Conservation (phyloP, 1,140 invertebrate species). For the Euschistus heros region DNA sequence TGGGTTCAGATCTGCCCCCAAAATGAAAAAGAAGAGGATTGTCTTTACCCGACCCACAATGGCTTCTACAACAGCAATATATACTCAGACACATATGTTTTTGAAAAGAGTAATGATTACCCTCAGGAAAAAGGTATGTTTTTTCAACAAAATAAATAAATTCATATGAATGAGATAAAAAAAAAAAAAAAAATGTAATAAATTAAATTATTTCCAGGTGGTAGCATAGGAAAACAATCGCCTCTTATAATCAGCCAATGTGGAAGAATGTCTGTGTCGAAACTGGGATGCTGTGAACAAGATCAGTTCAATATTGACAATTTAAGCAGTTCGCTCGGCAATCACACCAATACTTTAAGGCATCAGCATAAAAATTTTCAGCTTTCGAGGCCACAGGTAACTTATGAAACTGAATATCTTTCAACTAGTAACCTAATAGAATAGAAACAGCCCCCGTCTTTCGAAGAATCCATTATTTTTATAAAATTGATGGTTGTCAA, state of each 20-base stretch:
- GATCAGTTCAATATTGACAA: slow-evolving; percentile 11
- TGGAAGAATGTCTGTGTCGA: slow-evolving; percentile 30
- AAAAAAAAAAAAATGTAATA: background rate
- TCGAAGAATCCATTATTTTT: no score
- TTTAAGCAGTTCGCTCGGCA: background rate
- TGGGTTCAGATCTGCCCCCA: slow-evolving; percentile 26
- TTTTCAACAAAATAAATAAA: background rate
- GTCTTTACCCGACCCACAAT: slow-evolving; percentile 25
- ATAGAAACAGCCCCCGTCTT: no score
- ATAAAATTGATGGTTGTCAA: no score
- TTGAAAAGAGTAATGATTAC: slow-evolving; percentile 26
- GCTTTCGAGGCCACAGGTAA: slow-evolving; percentile 3
- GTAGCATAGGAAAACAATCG: slow-evolving; percentile 27
- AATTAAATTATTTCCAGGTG: slow-evolving; percentile 2
- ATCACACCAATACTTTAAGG: background rate
- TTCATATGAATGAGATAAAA: background rate
- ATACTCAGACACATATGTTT: slow-evolving; percentile 31
- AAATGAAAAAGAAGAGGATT: slow-evolving; percentile 22
- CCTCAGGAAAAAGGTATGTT: slow-evolving; percentile 19
- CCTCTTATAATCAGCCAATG: slow-evolving; percentile 28
- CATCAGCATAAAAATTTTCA: slow-evolving; percentile 17
- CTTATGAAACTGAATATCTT: background rate
- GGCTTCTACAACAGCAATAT: slow-evolving; percentile 28
- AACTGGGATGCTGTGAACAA: slow-evolving; percentile 26
- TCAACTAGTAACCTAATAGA: no score